Evolutionary conservation across 2,888 invertebrate genomes (phyloP), one percentile per base, ranked within the genome.

Genomic region (Halictus ligatus): DNA sequence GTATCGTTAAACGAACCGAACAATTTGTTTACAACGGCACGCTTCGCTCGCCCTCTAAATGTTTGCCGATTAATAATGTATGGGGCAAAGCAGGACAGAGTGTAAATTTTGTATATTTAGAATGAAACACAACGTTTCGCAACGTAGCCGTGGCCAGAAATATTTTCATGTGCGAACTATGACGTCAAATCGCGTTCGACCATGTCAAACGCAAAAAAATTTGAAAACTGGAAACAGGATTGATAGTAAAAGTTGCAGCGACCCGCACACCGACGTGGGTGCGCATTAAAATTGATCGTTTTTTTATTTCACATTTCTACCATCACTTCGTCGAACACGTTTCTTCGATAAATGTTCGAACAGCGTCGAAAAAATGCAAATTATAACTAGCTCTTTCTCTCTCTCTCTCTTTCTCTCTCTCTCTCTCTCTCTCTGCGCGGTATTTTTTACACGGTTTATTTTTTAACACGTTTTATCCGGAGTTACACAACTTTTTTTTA

Each of bases 81-180:
- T 29, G 29, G 64, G 29, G 18, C 8, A 18, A 8, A 18, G 18
- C 64, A 64, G 29, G 13, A 18, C 43, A 40, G 46, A 67, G 58
- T 75, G 75, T 75, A 69, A 50, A 80, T 35, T 21, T 40, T 64
- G 15, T 18, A 18, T 54, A 40, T 46, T 71, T 54, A 25, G 35
- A 29, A 35, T 25, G 15, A 25, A 74, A 75, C 46, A 29, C 40
- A n/a, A 75, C 84, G 73, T 71, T 84, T 43, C n/a, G 64, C 74
- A 60, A 81, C 25, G 46, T 75, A 71, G 60, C 50, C 43, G 43
- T 71, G 75, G 78, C 60, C 69, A 64, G 71, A 78, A 78, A 50
- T 25, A 25, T 43, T 46, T 48, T 18, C 35, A 29, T n/a, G 71
- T 60, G 50, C 15, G 46, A 40, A n/a, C 40, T 29, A 46, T 12